These are phyloP conservation scores for Sebastiscus tertius DNA, from an alignment of 2,797 vertebrate species.

Conservation along the genomic window DNA sequence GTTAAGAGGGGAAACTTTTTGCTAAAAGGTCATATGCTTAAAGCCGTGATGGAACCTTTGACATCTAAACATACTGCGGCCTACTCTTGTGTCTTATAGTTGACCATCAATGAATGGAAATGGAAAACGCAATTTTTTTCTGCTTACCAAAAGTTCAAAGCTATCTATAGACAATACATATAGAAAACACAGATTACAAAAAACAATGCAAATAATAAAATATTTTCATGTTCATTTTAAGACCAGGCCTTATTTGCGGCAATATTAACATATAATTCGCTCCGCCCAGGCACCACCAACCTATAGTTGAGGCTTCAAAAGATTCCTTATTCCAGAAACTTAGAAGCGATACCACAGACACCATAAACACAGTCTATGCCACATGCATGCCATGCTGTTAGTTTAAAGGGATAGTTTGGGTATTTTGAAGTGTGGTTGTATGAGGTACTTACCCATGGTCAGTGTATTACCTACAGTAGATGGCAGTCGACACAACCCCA, in stretches of 20 bases:
- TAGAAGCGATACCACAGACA: background rate
- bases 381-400: background rate
- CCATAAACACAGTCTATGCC: background rate
- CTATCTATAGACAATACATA: too few relatives aligned
- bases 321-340: background rate
- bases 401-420: too few relatives aligned
- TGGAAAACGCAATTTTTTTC: background rate
- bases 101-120: background rate
- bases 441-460: too few relatives aligned
- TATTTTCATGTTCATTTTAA: background rate
- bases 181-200: too few relatives aligned
- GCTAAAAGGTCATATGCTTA: background rate
- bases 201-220: background rate
- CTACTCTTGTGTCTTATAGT: background rate
- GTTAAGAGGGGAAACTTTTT: background rate
- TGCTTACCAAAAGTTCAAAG: too few relatives aligned
- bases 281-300: accelerated
- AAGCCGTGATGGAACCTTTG: background rate
- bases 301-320: background rate
- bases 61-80: background rate
- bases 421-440: too few relatives aligned
- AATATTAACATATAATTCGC: background rate
- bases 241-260: too few relatives aligned
- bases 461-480: too few relatives aligned
- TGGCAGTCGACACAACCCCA: accelerated